Evolutionary conservation across 2,797 vertebrate genomes (phyloP).

Genomic region (Pteronotus mesoamericanus): DNA sequence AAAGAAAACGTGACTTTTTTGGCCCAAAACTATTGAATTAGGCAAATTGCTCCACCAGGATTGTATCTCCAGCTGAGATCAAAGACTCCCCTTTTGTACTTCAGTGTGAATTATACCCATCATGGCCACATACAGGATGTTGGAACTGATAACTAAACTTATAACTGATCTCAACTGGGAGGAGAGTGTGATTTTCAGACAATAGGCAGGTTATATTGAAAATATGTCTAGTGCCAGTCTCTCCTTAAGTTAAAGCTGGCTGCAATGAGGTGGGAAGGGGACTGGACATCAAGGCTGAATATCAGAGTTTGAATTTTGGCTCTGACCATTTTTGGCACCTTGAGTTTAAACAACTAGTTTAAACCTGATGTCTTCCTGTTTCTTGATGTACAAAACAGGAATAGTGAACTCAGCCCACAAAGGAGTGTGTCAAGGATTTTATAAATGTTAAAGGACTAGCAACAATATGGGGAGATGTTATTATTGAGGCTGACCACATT

Average conservation of each 20-base stretch:
- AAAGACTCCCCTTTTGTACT: neutral
- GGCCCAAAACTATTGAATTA: neutral
- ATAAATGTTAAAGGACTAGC: neutral
- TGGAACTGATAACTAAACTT: neutral
- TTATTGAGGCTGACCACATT: neutral
- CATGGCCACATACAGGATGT: neutral
- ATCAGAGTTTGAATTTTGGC: neutral
- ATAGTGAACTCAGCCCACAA: neutral
- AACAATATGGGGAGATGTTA: neutral
- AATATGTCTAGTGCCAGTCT: accelerated
- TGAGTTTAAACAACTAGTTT: neutral
- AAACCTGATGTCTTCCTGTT: neutral
- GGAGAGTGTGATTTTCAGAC: neutral
- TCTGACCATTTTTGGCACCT: neutral
- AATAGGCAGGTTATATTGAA: neutral
- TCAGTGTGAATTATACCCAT: neutral
- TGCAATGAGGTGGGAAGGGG: accelerated
- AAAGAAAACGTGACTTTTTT: neutral
- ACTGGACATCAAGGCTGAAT: neutral
- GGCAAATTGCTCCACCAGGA: neutral
- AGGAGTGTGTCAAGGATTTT: neutral
- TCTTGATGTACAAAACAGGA: neutral
- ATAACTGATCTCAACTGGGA: neutral
- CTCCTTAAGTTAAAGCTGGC: neutral
- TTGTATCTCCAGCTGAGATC: neutral